A percentile compares a stretch with the other conserved stretches of the same genome.
phyloP scores from a whole-genome alignment of 2,797 vertebrate genomes.

The Amblyraja radiata region DNA sequence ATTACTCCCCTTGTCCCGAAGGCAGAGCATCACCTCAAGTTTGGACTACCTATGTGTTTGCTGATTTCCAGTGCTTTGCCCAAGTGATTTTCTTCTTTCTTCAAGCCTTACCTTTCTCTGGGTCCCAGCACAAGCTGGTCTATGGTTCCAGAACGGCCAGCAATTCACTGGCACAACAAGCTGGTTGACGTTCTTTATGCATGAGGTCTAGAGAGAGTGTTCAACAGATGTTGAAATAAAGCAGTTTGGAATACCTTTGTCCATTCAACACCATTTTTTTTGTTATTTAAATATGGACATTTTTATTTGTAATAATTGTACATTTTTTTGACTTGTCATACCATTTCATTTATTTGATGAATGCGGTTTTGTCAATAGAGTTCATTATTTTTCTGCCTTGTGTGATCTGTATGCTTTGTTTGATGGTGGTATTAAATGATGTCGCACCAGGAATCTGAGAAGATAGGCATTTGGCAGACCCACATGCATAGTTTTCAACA shows the following conservation, averaged over 20 bases:
- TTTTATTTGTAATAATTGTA: not conserved
- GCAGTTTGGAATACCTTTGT: not conserved
- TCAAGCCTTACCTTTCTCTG: not conserved
- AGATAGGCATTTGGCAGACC: not conserved
- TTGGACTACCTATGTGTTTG: not conserved
- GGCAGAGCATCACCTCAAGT: not conserved
- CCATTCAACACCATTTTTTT: not conserved
- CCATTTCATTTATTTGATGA: not conserved
- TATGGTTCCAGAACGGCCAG: not conserved
- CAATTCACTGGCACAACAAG: not conserved
- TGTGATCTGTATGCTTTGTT: not conserved
- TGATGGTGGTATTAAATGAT: not conserved
- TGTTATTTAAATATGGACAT: not conserved
- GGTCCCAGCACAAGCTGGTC: not conserved
- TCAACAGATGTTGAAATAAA: not conserved
- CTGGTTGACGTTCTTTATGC: not conserved
- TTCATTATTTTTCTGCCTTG: not conserved
- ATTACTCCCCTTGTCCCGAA: not conserved
- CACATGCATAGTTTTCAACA: not conserved
- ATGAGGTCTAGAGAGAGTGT: not conserved
- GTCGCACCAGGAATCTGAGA: not conserved
- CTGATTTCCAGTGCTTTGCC: not conserved
- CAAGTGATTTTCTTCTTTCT: not conserved
- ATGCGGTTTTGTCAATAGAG: not conserved
- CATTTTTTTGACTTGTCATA: not conserved